A percentile compares a stretch with the other conserved stretches of the same genome.
Conservation (phyloP, 2,797 vertebrate genomes). For the Dendrocincla fuliginosa region DNA sequence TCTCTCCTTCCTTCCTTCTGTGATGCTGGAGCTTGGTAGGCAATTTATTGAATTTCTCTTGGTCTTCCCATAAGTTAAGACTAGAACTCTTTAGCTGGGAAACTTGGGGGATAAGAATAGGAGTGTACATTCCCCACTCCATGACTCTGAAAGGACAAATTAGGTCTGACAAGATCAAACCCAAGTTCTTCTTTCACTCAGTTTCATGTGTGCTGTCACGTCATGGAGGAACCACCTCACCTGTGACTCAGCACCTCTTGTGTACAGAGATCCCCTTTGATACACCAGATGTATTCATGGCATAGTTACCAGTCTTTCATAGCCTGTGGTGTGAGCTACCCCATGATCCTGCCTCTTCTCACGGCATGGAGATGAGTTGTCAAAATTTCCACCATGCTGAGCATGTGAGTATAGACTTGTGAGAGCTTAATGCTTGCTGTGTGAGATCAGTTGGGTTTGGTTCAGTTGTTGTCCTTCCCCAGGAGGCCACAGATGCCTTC, state of each 20-base stretch:
- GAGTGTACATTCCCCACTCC: background rate
- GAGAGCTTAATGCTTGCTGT: background rate
- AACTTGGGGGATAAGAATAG: background rate
- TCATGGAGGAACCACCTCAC: rapidly evolving
- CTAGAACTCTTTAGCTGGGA: background rate
- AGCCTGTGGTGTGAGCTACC: background rate
- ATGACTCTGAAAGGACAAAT: background rate
- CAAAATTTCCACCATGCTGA: background rate
- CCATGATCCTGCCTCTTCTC: background rate
- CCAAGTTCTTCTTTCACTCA: background rate
- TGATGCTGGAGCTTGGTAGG: background rate
- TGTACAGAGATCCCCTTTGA: background rate
- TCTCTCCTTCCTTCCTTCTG: background rate
- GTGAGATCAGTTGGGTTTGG: background rate
- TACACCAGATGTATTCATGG: rapidly evolving
- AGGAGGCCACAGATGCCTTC: background rate
- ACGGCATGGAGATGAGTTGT: background rate
- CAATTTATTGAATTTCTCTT: background rate
- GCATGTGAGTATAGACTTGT: background rate
- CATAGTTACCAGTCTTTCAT: background rate
- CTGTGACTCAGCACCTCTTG: background rate
- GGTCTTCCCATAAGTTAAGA: background rate
- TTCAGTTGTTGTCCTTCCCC: background rate
- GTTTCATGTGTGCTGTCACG: background rate
- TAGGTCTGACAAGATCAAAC: background rate